Conservation (phyloP, 2,113 vertebrate genomes). For the Addax nasomaculatus region DNA sequence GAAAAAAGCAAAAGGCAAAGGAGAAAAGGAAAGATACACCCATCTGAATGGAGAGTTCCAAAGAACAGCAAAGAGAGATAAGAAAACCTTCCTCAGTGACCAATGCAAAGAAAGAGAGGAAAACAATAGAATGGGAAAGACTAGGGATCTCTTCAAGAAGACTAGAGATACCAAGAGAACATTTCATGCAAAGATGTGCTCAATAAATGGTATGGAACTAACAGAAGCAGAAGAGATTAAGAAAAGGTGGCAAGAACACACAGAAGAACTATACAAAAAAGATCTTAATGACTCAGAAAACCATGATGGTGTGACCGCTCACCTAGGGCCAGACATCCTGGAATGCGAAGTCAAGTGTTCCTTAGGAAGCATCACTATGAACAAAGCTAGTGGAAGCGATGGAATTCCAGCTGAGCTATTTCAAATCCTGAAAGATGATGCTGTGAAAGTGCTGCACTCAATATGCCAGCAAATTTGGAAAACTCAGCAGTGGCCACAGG, state of each 20-base stretch:
- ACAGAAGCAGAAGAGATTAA: not conserved
- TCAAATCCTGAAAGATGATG: not conserved
- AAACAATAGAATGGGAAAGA: not conserved
- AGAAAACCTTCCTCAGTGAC: not conserved
- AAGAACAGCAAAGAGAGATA: not conserved
- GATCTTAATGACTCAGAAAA: not conserved
- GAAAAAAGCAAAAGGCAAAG: not conserved
- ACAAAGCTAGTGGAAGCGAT: not conserved
- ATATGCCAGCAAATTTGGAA: not conserved
- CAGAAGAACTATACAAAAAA: not conserved
- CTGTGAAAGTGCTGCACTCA: not conserved
- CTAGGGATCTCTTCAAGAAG: not conserved
- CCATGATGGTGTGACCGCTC: not conserved
- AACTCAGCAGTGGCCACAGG: not conserved
- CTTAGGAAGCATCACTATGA: not conserved
- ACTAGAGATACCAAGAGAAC: not conserved
- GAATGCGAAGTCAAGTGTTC: not conserved
- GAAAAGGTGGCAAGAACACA: not conserved
- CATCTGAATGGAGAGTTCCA: not conserved
- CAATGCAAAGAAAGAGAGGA: not conserved
- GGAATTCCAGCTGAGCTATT: not conserved
- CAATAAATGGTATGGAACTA: not conserved
- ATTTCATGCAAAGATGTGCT: not conserved
- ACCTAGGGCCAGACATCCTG: not conserved
- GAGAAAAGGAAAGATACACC: not conserved